Evolutionary conservation across 1,140 invertebrate genomes (phyloP), one percentile per base, ranked within the genome.

Genomic region (Condylostylus longicornis): DNA sequence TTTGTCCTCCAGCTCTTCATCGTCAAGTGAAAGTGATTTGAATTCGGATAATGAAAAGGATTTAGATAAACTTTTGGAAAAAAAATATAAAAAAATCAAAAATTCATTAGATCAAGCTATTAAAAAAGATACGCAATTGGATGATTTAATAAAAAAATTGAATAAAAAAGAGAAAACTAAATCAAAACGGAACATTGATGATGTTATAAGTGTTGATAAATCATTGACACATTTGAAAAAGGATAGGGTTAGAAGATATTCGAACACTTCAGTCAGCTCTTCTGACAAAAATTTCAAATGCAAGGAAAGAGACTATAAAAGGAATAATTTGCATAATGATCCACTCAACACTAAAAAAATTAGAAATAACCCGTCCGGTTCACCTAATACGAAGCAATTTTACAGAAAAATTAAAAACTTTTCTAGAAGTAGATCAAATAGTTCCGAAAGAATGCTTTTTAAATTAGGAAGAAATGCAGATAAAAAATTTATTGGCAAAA

Each of bases 31-130:
- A 25, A 62, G 2, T 54, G 47, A 28, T 58, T 54, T 29, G 51
- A 60, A 58, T 41, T 63, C 58, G 9, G 53, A 50, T 20, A 62
- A 62, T 18, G 63, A 68, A 42, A 55, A 64, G 4, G 65, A 70
- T 41, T 58, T 70, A 37, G 59, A 65, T 42, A 57, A 64, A 40
- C 59, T 65, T 44, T 50, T 67, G 30, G 54, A 61, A 22, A 63
- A 63, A 17, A 53, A 63, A 29, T 59, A 63, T 35, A 65, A 60
- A 36, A 64, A 64, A 41, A 62, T 66, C 14, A 65, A 65, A 20
- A 46, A 31, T 7, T 6, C 10, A 13, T 31, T 31, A 6, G 53
- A 45, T 0, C 33, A 2, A 25, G 32, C n/a, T 18, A 15, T 40
- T 9, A 31, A 41, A 8, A 22, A 21, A 29, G 39, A 31, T 18